Percentiles rank a stretch among this genome's conserved stretches.
Evolutionary conservation across 2,113 vertebrate genomes (phyloP).

Genomic region (Phaethornis superciliosus): DNA sequence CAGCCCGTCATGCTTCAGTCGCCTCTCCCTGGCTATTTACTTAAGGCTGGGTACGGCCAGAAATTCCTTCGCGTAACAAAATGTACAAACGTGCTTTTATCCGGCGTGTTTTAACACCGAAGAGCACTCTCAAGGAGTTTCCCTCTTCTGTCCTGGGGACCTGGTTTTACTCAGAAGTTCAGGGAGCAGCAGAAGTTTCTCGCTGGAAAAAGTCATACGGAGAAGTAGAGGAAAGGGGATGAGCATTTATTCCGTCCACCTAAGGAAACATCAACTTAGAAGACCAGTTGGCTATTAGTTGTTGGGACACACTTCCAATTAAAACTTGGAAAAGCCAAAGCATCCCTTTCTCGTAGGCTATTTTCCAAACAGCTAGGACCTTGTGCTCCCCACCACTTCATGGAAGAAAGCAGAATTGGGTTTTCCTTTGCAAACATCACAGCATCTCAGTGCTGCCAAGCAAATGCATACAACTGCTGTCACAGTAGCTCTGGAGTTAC

Average conservation of each 20-base stretch:
- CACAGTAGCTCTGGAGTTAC: neutral
- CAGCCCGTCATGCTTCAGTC: neutral
- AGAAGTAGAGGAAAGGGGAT: neutral
- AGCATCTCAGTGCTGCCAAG: neutral
- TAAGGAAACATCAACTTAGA: neutral
- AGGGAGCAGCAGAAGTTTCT: neutral
- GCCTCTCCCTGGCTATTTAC: conserved; percentile 44
- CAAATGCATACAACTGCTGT: neutral
- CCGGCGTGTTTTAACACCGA: fast-evolving
- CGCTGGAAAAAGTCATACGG: neutral
- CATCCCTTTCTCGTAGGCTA: neutral
- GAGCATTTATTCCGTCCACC: neutral
- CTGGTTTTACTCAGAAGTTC: neutral
- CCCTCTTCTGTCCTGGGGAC: neutral
- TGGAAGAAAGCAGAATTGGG: fast-evolving
- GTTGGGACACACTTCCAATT: neutral
- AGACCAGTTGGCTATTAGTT: neutral
- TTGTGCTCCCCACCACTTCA: neutral
- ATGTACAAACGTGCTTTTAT: neutral
- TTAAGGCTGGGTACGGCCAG: neutral
- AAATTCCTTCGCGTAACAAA: neutral
- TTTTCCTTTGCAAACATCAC: neutral
- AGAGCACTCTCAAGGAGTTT: conserved; percentile 12
- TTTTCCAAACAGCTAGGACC: neutral
- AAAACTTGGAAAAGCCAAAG: neutral